Base-by-base conservation (phyloP, 2,113 vertebrate species). In the Thermophis baileyi region DNA sequence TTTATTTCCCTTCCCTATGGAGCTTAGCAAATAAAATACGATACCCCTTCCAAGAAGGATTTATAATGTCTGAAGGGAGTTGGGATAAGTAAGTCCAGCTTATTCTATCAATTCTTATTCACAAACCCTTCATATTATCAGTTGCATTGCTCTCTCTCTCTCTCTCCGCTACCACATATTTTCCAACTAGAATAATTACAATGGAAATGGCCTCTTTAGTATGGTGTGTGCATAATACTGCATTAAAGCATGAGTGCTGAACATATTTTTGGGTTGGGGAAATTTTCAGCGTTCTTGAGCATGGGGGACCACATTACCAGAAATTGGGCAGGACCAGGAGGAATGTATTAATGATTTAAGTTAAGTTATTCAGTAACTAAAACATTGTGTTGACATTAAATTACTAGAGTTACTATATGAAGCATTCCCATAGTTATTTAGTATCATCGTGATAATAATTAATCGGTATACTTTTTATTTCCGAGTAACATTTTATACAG, bases 81-180 rank as follows among this genome's bases (percentile, higher is more conserved):
- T 92, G 46, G 95, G 97, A 96, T 95, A 63, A 96, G 92, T 96
- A 92, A 94, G 24, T 63, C 16, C 44, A 94, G 53, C 51, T 91
- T 92, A 90, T 46, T 93, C 16, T 35, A 93, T 93, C 96, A 95
- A 95, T 89, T 95, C 51, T 95, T 96, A 96, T 95, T 97, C 94
- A 95, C 92, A 69, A 94, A 94, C 25, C 74, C 95, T 97, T 96
- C 91, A 87, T 46, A 92, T 91, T 96, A 94, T 94, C 94, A 96
- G 93, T 90, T 25, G 0, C 96, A 94, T 88, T 94, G 94, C 14
- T 57, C 24, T 25, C 9, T 9, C 24, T 9, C 20, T 22, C 20
- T 55, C 24, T 27, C 55, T 25, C 47, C 2, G 25, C 3, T 74
- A 27, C 85, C 24, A 16, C 27, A 3, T 74, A 27, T 53, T 88